These are phyloP conservation scores for Acanthiza pusilla DNA, from an alignment of 2,797 vertebrate species.

Conservation along the genomic window DNA sequence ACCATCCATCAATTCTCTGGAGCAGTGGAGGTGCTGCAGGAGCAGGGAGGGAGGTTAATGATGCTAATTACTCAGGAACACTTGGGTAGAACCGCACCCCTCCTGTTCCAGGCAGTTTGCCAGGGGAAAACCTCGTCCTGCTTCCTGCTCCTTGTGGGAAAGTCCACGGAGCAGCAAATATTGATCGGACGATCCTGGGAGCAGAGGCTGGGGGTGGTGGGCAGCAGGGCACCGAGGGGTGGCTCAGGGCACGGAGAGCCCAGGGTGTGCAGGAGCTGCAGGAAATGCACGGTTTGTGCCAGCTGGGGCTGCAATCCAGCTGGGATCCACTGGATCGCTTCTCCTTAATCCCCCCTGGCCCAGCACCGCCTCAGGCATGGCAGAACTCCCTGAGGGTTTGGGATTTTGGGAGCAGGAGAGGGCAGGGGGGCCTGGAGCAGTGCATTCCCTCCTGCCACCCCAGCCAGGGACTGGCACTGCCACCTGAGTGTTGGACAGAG, in stretches of 20 bases:
- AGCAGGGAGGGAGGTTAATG: conserved; percentile 26
- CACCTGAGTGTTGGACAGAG: no score
- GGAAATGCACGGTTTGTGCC: neutral
- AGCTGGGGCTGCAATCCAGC: neutral
- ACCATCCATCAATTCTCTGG: neutral
- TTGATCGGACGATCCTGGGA: neutral
- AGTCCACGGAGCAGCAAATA: neutral
- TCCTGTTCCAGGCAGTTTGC: conserved; percentile 4
- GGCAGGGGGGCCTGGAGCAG: neutral
- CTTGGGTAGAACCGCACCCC: neutral
- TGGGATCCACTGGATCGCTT: neutral
- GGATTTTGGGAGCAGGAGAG: neutral
- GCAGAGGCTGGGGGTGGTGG: neutral
- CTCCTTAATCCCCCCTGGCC: rapidly evolving
- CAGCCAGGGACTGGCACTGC: rapidly evolving
- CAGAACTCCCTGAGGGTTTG: rapidly evolving
- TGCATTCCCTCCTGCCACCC: rapidly evolving
- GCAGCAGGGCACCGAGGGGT: neutral
- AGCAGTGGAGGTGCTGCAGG: neutral
- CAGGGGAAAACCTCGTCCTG: neutral
- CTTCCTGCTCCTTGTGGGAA: neutral
- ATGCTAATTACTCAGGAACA: conserved; percentile 1
- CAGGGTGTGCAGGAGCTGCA: neutral
- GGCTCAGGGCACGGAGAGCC: neutral
- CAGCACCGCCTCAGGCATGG: rapidly evolving